Conservation (phyloP, 2,797 vertebrate genomes). For the Gymnopithys bicolor region DNA sequence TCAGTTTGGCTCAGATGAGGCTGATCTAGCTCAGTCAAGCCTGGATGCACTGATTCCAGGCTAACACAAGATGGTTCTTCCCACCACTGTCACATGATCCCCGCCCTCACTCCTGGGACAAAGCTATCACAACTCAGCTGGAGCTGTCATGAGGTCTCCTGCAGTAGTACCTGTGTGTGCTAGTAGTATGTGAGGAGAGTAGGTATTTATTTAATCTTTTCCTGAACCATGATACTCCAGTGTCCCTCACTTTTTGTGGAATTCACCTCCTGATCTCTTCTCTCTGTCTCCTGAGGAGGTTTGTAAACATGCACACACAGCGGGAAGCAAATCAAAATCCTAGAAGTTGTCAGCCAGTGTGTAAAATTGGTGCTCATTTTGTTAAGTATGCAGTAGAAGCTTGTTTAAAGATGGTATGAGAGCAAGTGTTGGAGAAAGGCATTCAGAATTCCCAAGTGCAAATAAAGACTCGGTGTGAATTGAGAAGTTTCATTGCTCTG, state of each 20-base stretch:
- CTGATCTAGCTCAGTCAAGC: accelerated
- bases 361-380: background rate
- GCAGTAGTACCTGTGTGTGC: background rate
- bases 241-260: background rate
- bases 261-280: background rate
- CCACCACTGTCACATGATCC: background rate
- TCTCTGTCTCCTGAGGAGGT: background rate
- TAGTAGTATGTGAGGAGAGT: background rate
- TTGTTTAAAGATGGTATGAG: background rate
- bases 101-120: accelerated
- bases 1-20: background rate
- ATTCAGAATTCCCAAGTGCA: background rate
- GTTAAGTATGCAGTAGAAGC: background rate
- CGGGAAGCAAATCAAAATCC: background rate
- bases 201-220: background rate
- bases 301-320: background rate
- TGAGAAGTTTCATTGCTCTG: background rate
- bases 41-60: background rate
- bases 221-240: background rate
- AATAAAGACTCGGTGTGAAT: background rate
- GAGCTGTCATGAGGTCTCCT: accelerated
- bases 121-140: accelerated
- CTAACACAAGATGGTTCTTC: constrained; percentile 14
- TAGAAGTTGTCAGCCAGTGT: background rate
- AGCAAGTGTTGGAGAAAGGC: background rate